A percentile compares a stretch with the other conserved stretches of the same genome.
Conservation (phyloP, 2,888 invertebrate species). For the Drosophila falleni region DNA sequence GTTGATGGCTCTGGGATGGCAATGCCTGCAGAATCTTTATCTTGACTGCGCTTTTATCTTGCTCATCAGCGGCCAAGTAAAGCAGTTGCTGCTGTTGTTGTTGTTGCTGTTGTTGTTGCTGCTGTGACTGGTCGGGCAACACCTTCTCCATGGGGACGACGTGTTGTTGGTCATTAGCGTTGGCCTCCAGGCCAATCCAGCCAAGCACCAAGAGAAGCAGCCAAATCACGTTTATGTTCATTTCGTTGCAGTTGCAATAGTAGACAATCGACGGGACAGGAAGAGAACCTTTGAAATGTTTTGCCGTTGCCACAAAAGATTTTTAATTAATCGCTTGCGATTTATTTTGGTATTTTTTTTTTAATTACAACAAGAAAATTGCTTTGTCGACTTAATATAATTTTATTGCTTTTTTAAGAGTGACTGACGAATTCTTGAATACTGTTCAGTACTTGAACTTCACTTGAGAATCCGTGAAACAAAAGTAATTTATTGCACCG, state of each 20-base stretch:
- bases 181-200: slow-evolving; percentile 31
- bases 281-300: neutral
- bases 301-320: slow-evolving; percentile 15
- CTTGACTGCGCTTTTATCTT: slow-evolving; percentile 62
- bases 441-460: neutral
- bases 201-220: slow-evolving; percentile 11
- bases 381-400: neutral
- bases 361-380: slow-evolving; percentile 5
- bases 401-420: neutral
- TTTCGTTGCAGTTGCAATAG: slow-evolving; percentile 31
- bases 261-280: neutral
- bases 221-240: slow-evolving; percentile 39
- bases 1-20: slow-evolving; percentile 22
- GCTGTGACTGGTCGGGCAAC: slow-evolving; percentile 42
- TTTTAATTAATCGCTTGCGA: slow-evolving; percentile 35
- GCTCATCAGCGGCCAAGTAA: slow-evolving; percentile 45
- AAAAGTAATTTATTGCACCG: neutral
- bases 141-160: slow-evolving; percentile 48
- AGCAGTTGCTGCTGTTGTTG: slow-evolving; percentile 3
- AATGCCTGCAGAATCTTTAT: slow-evolving; percentile 23
- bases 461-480: neutral
- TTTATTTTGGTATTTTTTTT: slow-evolving; percentile 18
- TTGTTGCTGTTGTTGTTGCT: slow-evolving; percentile 16
- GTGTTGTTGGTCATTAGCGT: slow-evolving; percentile 63
- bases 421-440: neutral